Evolutionary conservation across 2,888 invertebrate genomes (phyloP), one percentile per base, ranked within the genome.

Genomic region (Pycnomerus fuliginosus): DNA sequence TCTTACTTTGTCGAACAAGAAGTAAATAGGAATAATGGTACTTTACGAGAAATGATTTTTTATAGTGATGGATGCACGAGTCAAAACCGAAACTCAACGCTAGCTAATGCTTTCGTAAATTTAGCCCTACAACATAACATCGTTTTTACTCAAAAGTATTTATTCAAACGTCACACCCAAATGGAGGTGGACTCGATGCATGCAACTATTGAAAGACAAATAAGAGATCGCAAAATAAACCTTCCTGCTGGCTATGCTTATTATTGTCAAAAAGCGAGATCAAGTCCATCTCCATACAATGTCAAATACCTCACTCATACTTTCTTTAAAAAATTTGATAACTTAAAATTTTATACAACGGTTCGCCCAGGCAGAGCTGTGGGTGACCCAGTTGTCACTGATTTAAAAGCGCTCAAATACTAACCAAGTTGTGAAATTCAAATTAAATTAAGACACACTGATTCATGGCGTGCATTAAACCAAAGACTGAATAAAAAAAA

Each of bases 1-100:
- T 62, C 49, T 22, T 61, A 61, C 29, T 63, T 50, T 40, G 25
- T 55, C 15, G 62, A 57, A 58, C 38, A 52, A 33, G 61, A 62
- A 31, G 29, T 40, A 14, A 50, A 55, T 30, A 55, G 52, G 12
- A n/a, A 29, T 12, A 29, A 13, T n/a, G 11, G 29, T 14, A 14
- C 11, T 12, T 13, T 14, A 29, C 13, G 13, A 13, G 3, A 29
- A 29, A 14, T 29, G 3, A 29, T 29, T 29, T 14, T 29, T 29
- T 29, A 12, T 5, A 29, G 29, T 29, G 29, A 29, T 29, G 14
- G 14, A 11, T 29, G 29, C 13, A 29, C 13, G 8, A n/a, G 14
- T 13, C 29, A 29, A 29, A 29, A 13, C 14, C 12, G 14, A 14
- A 29, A 29, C 13, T 29, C 3, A 11, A 29, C 29, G 12, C 13